A percentile compares a stretch with the other conserved stretches of the same genome.
Evolutionary conservation across 2,888 invertebrate species (phyloP).

Genomic region (Baronia brevicornis): DNA sequence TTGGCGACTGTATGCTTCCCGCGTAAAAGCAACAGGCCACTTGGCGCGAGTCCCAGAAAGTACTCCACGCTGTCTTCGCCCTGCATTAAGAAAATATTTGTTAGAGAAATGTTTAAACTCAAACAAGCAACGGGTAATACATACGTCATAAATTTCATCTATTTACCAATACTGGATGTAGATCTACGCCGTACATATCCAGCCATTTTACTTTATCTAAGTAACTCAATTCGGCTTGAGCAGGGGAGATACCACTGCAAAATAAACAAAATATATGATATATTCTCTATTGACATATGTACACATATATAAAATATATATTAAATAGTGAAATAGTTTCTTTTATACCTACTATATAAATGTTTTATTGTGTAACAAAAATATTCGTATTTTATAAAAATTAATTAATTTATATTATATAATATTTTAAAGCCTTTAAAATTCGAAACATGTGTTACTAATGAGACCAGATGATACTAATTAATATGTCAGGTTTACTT

Average conservation of each 20-base stretch:
- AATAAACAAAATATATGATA: too few relatives aligned
- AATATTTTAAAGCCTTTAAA: too few relatives aligned
- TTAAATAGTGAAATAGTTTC: too few relatives aligned
- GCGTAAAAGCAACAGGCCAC: constrained; percentile 94
- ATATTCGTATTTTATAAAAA: too few relatives aligned
- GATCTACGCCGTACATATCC: constrained; percentile 98
- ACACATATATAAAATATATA: constrained; percentile 2
- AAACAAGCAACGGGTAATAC: constrained; percentile 8
- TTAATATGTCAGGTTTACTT: too few relatives aligned
- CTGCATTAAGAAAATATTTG: constrained; percentile 60
- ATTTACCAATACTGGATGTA: constrained; percentile 95
- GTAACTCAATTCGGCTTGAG: constrained; percentile 94
- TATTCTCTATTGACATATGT: too few relatives aligned
- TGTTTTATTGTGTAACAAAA: too few relatives aligned
- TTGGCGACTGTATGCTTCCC: constrained; percentile 98
- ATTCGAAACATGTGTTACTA: too few relatives aligned
- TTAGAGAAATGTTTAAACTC: constrained; percentile 8
- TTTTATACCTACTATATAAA: too few relatives aligned
- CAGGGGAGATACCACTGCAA: constrained; percentile 89
- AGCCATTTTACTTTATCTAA: constrained; percentile 99
- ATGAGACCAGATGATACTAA: too few relatives aligned
- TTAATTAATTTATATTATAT: too few relatives aligned
- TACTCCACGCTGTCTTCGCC: constrained; percentile 98
- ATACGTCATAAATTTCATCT: constrained; percentile 13
- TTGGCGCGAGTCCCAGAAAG: constrained; percentile 95